These are phyloP conservation scores for Axinella damicornis DNA, from an alignment of 37 sponge, comb jelly and placozoan species.

Conservation along the genomic window DNA sequence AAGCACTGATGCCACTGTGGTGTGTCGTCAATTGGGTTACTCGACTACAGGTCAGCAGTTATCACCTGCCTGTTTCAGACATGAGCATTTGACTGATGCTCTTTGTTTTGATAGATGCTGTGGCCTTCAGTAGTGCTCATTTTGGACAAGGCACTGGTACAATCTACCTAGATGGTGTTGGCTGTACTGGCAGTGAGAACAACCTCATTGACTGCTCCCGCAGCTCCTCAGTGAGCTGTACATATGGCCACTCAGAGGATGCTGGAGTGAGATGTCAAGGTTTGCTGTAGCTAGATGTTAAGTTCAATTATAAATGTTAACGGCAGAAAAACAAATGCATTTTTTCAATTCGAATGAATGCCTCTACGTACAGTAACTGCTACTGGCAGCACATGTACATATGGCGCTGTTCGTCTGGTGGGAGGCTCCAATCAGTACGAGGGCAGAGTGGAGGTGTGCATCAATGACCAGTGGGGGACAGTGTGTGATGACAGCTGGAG, in stretches of 20 bases:
- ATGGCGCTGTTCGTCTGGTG: no score
- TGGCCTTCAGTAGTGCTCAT: conserved; percentile 8
- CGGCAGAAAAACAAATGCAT: no score
- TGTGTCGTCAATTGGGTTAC: conserved; percentile 8
- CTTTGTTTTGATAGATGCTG: conserved; percentile 8
- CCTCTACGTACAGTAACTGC: no score
- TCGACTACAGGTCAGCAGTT: neutral
- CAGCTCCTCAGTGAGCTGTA: neutral
- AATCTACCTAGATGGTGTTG: conserved; percentile 2
- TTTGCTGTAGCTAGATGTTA: no score
- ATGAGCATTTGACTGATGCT: neutral
- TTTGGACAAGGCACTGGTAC: conserved; percentile 20
- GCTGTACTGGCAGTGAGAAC: conserved; percentile 13
- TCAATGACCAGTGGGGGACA: no score
- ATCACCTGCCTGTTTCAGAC: no score
- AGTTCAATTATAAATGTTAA: no score
- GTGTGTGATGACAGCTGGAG: no score
- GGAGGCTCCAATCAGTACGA: no score
- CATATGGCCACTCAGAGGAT: conserved; percentile 8
- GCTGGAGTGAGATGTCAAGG: conserved; percentile 34
- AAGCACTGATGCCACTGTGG: neutral
- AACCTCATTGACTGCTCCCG: conserved; percentile 14
- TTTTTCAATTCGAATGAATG: no score
- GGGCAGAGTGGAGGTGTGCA: no score
- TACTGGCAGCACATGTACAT: no score